These are phyloP conservation scores for Acleris emargana DNA, from an alignment of 2,888 invertebrate species.

Conservation along the genomic window DNA sequence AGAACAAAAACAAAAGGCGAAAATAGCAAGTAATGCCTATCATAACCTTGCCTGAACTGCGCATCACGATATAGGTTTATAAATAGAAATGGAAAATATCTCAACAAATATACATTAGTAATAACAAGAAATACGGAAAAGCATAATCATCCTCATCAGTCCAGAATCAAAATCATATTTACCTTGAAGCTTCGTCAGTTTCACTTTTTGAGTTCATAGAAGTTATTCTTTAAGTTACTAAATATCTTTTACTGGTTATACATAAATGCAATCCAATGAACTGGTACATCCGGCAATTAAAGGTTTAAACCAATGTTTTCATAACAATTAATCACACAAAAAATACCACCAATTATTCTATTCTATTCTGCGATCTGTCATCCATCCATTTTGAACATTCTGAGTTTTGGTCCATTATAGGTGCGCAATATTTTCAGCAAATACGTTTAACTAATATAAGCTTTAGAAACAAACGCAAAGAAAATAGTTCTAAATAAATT, in stretches of 20 bases:
- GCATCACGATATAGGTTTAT: slow-evolving; percentile 45
- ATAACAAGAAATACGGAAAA: slow-evolving; percentile 15
- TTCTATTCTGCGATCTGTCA: slow-evolving; percentile 69
- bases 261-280: slow-evolving; percentile 58
- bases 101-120: slow-evolving; percentile 31
- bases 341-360: slow-evolving; percentile 59
- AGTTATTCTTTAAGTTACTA: slow-evolving; percentile 65
- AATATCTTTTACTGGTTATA: slow-evolving; percentile 58
- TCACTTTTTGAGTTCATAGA: slow-evolving; percentile 84
- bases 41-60: slow-evolving; percentile 61
- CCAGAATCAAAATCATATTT: slow-evolving; percentile 43
- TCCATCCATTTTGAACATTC: slow-evolving; percentile 61
- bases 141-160: slow-evolving; percentile 15
- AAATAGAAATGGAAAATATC: slow-evolving; percentile 24
- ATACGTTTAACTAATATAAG: too few species aligned
- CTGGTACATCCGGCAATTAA: slow-evolving; percentile 55
- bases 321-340: slow-evolving; percentile 62
- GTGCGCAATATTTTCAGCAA: not conserved
- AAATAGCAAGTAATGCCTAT: slow-evolving; percentile 78
- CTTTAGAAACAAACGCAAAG: too few species aligned
- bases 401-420: slow-evolving; percentile 40
- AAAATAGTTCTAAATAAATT: too few species aligned
- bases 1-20: slow-evolving; percentile 69
- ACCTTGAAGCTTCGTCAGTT: slow-evolving; percentile 84
- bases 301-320: slow-evolving; percentile 45